Evolutionary conservation across 2,888 invertebrate genomes (phyloP), one percentile per base, ranked within the genome.

Genomic region (Julus scanicus): DNA sequence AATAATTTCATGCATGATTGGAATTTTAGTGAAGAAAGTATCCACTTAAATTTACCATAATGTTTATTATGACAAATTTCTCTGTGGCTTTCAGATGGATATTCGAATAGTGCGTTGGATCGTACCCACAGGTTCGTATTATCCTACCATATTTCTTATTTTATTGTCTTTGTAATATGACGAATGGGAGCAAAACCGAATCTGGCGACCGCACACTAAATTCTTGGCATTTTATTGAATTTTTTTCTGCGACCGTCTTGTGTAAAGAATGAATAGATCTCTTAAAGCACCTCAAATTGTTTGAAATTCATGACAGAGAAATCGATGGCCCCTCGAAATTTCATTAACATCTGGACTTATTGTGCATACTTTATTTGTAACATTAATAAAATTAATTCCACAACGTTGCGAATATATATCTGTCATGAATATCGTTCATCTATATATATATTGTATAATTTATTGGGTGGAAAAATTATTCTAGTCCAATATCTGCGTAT

Each of bases 171-270:
- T 80, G 80, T 80, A 37, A 80, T 80, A 80, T 80, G 80, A 80
- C 80, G 80, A 80, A 80, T 80, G 80, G 80, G 80, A 37, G 37
- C 80, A 80, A 80, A 80, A 80, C 80, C 80, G 80, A 80, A 80
- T 80, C 80, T 80, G 80, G 80, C 80, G 80, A 80, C 80, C 80
- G 80, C 80, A 80, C 80, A 80, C 80, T 80, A 80, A 80, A 80
- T 80, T 80, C 80, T 80, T 80, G 80, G 80, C 80, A 80, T 80
- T 80, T 80, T 80, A 80, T 80, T 80, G 80, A 80, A 80, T 80
- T 80, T 80, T 71, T 80, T 63, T 63, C 63, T 37, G 80, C 80
- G 37, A 80, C 80, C 80, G 80, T 80, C 80, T 13, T 80, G 13
- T 37, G 37, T 80, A 37, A 80, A 80, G 80, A 80, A 80, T 80